A percentile compares a stretch with the other conserved stretches of the same genome.
phyloP scores from a whole-genome alignment of 2,113 vertebrate species.

The Maccullochella peelii region DNA sequence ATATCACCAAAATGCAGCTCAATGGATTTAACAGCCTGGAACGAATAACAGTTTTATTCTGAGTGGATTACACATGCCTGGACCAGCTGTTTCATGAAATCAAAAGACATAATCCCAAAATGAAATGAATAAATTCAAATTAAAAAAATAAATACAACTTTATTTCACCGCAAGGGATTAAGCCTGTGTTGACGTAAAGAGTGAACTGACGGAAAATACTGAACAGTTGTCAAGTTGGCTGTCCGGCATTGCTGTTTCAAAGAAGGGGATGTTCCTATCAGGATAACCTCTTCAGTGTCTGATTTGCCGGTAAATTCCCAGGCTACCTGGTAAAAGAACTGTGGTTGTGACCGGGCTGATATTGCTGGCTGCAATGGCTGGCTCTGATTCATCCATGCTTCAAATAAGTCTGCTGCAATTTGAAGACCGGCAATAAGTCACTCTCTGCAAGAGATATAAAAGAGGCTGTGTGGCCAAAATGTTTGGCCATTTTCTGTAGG shows the following conservation, averaged over 20 bases:
- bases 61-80: slow-evolving; percentile 72
- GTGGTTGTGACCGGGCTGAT: neutral
- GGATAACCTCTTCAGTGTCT: slow-evolving; percentile 23
- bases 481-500: slow-evolving; percentile 2
- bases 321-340: slow-evolving; percentile 25
- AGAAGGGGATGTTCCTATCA: slow-evolving; percentile 22
- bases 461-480: neutral
- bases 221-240: slow-evolving; percentile 38
- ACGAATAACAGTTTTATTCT: slow-evolving; percentile 72
- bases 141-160: slow-evolving; percentile 47
- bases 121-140: slow-evolving; percentile 45
- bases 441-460: slow-evolving; percentile 28
- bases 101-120: slow-evolving; percentile 53
- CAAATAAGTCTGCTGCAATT: slow-evolving; percentile 37
- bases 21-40: slow-evolving; percentile 69
- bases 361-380: slow-evolving; percentile 5
- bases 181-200: slow-evolving; percentile 29
- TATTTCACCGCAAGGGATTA: slow-evolving; percentile 45
- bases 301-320: slow-evolving; percentile 14
- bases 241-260: slow-evolving; percentile 23
- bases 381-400: slow-evolving; percentile 40
- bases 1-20: slow-evolving; percentile 66
- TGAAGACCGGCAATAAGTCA: slow-evolving; percentile 20
- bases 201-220: slow-evolving; percentile 15
- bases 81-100: slow-evolving; percentile 69